Evolutionary conservation across 2,797 vertebrate genomes (phyloP).

Genomic region (Hippopotamyrus pictus): DNA sequence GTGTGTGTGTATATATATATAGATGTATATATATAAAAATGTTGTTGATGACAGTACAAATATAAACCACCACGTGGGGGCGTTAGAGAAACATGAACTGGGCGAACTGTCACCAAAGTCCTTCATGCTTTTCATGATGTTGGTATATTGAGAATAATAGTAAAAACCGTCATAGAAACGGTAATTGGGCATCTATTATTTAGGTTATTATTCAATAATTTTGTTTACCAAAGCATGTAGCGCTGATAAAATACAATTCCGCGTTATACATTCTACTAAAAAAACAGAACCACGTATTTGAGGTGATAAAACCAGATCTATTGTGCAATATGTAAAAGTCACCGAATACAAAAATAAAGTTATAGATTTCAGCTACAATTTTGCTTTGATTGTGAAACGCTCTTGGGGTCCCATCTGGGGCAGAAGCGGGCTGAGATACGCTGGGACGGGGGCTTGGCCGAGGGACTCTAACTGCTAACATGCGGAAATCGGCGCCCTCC

Average conservation of each 20-base stretch:
- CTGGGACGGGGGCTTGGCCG: constrained; percentile 13
- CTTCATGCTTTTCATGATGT: not conserved
- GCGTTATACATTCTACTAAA: not conserved
- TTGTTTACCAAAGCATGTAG: not conserved
- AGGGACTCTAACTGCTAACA: not conserved
- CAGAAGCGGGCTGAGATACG: not conserved
- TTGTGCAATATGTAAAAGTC: not conserved
- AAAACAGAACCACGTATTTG: not conserved
- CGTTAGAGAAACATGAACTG: not conserved
- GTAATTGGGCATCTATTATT: not conserved
- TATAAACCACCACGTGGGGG: not conserved
- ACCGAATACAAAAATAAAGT: not conserved
- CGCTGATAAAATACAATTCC: not conserved
- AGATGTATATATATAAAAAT: no score
- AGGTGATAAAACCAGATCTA: not conserved
- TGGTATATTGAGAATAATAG: not conserved
- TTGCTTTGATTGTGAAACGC: not conserved
- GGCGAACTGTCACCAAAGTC: not conserved
- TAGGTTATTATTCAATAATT: not conserved
- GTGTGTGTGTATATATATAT: no score
- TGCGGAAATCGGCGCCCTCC: not conserved
- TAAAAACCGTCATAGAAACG: not conserved
- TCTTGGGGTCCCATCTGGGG: not conserved
- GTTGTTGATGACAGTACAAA: not conserved
- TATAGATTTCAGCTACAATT: not conserved